phyloP scores from a whole-genome alignment of 2,113 vertebrate species.

The Hoplias malabaricus region DNA sequence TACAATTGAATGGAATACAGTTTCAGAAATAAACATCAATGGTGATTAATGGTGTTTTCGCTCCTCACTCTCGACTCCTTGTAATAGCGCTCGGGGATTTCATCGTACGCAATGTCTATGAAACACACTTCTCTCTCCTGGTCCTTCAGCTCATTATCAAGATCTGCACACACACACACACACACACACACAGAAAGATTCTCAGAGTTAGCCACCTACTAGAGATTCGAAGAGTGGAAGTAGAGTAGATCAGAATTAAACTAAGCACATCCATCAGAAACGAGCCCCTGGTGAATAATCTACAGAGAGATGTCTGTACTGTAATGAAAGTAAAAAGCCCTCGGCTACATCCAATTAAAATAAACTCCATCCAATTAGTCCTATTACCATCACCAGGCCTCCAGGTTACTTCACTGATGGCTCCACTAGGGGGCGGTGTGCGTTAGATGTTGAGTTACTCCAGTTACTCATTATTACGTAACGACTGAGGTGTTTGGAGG shows the following conservation, averaged over 20 bases:
- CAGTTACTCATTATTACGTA: not conserved
- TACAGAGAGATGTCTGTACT: not conserved
- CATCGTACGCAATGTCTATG: conserved; percentile 94
- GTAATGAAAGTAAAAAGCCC: not conserved
- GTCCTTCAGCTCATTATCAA: conserved; percentile 92
- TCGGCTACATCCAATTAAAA: not conserved
- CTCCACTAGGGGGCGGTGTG: conserved; percentile 24
- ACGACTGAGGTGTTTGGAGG: not conserved
- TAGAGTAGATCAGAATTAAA: not conserved
- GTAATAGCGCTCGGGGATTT: conserved; percentile 96
- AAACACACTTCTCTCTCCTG: conserved; percentile 95
- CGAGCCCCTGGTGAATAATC: not conserved
- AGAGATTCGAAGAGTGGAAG: not conserved
- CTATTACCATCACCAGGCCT: not conserved
- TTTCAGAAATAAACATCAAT: too few relatives aligned
- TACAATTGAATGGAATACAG: too few relatives aligned
- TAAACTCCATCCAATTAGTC: not conserved
- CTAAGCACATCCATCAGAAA: not conserved
- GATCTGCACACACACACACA: conserved; percentile 69
- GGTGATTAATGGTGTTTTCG: too few relatives aligned
- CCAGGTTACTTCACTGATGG: not conserved
- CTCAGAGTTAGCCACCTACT: not conserved
- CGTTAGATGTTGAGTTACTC: not conserved
- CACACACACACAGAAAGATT: not conserved
- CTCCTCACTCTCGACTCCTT: conserved; percentile 92